Conservation (phyloP, 2,888 invertebrate species). For the Trilocha varians region DNA sequence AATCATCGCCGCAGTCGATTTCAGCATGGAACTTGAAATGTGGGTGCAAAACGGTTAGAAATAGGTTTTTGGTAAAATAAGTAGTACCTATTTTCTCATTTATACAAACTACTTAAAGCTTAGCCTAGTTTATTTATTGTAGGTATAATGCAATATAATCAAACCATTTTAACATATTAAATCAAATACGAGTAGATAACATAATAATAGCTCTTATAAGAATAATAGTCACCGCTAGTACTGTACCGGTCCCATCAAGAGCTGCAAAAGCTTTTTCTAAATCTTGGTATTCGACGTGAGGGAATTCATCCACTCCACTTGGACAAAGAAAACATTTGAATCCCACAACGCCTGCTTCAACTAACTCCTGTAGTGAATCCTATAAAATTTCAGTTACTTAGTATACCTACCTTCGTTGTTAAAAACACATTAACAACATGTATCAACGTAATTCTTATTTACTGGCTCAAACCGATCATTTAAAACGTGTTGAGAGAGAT, state of each 20-base stretch:
- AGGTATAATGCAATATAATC: no score
- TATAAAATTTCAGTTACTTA: no score
- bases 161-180: no score
- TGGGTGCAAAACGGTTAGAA: conserved; percentile 7
- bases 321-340: conserved; percentile 80
- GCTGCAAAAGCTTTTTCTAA: conserved; percentile 68
- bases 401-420: no score
- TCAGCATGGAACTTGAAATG: conserved; percentile 78
- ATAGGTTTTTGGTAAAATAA: no score
- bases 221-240: conserved; percentile 73
- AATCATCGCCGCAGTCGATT: conserved; percentile 23
- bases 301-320: conserved; percentile 78
- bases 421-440: background rate
- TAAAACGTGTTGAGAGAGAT: background rate
- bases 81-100: no score
- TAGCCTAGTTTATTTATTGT: no score
- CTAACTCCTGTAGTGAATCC: conserved; percentile 68
- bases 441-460: background rate
- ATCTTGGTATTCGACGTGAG: conserved; percentile 69
- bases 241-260: conserved; percentile 71
- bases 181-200: no score
- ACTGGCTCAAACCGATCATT: background rate
- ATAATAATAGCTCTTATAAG: background rate
- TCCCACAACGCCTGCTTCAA: conserved; percentile 78
- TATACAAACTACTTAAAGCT: no score